Evolutionary conservation across 2,888 invertebrate genomes (phyloP).

Genomic region (Drosophila villosipedis): DNA sequence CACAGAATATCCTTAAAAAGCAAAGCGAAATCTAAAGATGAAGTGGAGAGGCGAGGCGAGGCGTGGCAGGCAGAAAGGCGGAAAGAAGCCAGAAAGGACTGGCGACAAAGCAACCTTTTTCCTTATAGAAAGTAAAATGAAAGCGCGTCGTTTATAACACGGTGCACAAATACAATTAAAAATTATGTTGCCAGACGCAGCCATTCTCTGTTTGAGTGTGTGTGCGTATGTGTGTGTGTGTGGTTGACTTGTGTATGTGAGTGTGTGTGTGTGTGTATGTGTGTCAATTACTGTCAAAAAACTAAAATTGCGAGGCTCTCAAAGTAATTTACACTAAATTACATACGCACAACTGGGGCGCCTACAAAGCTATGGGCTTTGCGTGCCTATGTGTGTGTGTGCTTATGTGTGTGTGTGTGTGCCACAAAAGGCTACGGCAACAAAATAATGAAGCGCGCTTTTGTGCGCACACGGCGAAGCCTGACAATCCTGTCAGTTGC

Average conservation of each 20-base stretch:
- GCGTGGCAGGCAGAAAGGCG: not conserved
- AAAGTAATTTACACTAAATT: constrained; percentile 78
- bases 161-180: constrained; percentile 70
- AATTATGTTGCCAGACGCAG: constrained; percentile 63
- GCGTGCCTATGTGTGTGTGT: constrained; percentile 7
- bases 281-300: constrained; percentile 59
- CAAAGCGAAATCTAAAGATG: constrained; percentile 4
- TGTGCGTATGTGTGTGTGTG: constrained; percentile 12
- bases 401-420: not conserved
- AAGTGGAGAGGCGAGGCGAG: not conserved
- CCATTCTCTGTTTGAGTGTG: constrained; percentile 15
- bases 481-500: constrained; percentile 31
- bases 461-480: constrained; percentile 61
- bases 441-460: constrained; percentile 71
- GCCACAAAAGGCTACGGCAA: constrained; percentile 66
- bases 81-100: constrained; percentile 16
- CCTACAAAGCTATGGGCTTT: constrained; percentile 42
- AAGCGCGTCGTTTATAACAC: constrained; percentile 58
- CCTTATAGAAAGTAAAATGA: constrained; percentile 36
- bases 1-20: constrained; percentile 40
- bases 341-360: constrained; percentile 65
- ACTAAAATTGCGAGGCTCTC: constrained; percentile 65
- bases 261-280: constrained; percentile 25
- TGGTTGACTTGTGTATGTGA: not conserved
- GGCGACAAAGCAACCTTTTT: constrained; percentile 45